Base-by-base conservation (phyloP, 2,113 vertebrate genomes). In the Phaethon lepturus region DNA sequence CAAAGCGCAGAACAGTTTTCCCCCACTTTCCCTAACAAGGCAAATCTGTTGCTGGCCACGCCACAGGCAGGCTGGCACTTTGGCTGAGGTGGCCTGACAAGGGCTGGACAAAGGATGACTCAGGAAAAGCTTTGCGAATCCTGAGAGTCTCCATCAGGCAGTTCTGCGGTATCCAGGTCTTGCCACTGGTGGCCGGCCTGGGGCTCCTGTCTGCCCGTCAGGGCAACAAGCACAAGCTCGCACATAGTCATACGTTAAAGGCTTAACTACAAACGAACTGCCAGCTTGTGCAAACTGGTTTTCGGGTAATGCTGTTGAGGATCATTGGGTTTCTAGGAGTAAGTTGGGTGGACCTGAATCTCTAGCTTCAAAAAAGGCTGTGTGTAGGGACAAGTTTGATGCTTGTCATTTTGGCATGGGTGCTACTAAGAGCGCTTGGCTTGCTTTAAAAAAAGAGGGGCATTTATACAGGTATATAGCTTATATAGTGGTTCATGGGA, bases 21-120 rank as follows among this genome's bases (percentile, higher is more conserved):
- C 53, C 47, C 77, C 58, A 73, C 40, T 94, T 97, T 72, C 93
- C 78, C 82, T 91, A 94, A 93, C 60, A 81, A 86, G 88, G 68
- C 69, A 95, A 88, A 90, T 85, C 63, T 88, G 94, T 76, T 67
- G 82, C 80, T 94, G 6, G 50, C 74, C 74, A 59, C 87, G 67
- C 86, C 81, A 79, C 71, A 91, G 86, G 50, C 17, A 0, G 42
- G 58, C 66, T 31, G 49, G 86, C 24, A 10, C 80, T 95, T 94
- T 79, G 86, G 68, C 2, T 84, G 64, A 90, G 91, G 76, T 69
- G 81, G 84, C 71, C 58, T 67, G 83, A 50, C 66, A 50, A 85
- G 58, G 50, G n/a, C 50, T 91, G 38, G 24, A 76, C 69, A 64
- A 79, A 87, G 50, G 58, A 79, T 93, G 96, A 94, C 62, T 94